A percentile compares a stretch with the other conserved stretches of the same genome.
Conservation (phyloP, 1,140 invertebrate genomes). For the Nasonia vitripennis region DNA sequence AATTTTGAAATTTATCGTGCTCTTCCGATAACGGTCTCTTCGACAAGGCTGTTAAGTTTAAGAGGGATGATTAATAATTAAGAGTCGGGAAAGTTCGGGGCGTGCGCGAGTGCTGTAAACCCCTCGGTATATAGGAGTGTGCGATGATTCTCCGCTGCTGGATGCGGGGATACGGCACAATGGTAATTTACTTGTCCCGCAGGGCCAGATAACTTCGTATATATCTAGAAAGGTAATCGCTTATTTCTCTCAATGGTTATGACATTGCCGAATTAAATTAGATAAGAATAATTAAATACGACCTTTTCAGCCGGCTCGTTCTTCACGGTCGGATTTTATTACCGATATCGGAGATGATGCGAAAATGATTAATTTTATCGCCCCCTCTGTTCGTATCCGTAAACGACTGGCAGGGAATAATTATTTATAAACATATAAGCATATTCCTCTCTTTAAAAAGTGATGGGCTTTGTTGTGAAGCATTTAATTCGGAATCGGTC, state of each 20-base stretch:
- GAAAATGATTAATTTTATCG: background rate
- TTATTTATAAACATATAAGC: too few species aligned
- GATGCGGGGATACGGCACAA: constrained; percentile 67
- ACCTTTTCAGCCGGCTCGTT: background rate
- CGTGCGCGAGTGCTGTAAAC: constrained; percentile 59
- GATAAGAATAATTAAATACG: constrained; percentile 62
- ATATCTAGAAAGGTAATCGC: constrained; percentile 72
- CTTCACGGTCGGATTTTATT: too few species aligned
- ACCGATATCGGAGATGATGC: background rate
- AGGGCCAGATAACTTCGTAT: constrained; percentile 72
- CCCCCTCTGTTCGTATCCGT: background rate
- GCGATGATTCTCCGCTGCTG: constrained; percentile 54
- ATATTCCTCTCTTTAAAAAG: too few species aligned
- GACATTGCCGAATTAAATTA: constrained; percentile 76
- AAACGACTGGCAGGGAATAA: too few species aligned
- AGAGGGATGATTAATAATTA: constrained; percentile 70
- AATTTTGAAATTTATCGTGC: background rate
- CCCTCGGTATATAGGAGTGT: constrained; percentile 50
- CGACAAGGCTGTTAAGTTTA: constrained; percentile 14
- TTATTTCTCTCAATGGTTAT: constrained; percentile 71
- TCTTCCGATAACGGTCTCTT: constrained; percentile 20
- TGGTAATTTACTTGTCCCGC: constrained; percentile 74
- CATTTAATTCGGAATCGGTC: too few species aligned
- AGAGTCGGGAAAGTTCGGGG: constrained; percentile 59
- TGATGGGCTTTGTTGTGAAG: too few species aligned